Evolutionary conservation across 2,113 vertebrate species (phyloP), one percentile per base, ranked within the genome.

Genomic region (Mirounga angustirostris): DNA sequence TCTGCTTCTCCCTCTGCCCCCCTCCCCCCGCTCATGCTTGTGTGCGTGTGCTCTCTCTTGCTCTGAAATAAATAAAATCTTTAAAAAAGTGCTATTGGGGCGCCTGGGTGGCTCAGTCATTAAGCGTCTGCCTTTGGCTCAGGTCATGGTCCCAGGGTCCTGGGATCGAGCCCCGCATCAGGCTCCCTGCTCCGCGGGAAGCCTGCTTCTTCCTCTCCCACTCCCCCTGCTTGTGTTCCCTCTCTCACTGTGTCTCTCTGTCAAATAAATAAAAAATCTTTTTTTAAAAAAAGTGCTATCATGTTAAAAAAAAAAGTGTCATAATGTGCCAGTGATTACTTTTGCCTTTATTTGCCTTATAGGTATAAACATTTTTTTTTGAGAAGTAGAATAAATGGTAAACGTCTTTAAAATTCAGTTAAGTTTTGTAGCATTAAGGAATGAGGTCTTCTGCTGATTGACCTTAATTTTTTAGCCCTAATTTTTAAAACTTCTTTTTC

Each of bases 401-500:
- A 76, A 71, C 46, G 8, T 43, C 88, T 89, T 90, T 91, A 71
- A 78, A 89, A 84, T 80, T 61, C 58, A 91, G 16, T 33, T 76
- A 61, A 50, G 11, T 15, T 94, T 93, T 91, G 10, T 82, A 61
- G 33, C 52, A 6, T 65, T 58, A 50, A 40, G 80, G 54, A 95
- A 79, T 86, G 36, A 9, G 40, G n/a, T 46, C 65, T 76, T 78
- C 40, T 90, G 22, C 24, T 56, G 8, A 89, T 46, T 36, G 24
- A 22, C 43, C 69, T 76, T 78, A 52, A 33, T 56, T 67, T 89
- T 87, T 84, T 84, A n/a, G 52, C 59, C 50, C 10, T 28, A 15
- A 50, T 74, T 67, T 90, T 79, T 80, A 14, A 40, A 50, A 80
- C 28, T 91, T 80, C 28, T 61, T 93, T 97, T 63, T 91, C 54